Evolutionary conservation across 2,888 invertebrate species (phyloP).

Genomic region (Polymixis flavicincta): DNA sequence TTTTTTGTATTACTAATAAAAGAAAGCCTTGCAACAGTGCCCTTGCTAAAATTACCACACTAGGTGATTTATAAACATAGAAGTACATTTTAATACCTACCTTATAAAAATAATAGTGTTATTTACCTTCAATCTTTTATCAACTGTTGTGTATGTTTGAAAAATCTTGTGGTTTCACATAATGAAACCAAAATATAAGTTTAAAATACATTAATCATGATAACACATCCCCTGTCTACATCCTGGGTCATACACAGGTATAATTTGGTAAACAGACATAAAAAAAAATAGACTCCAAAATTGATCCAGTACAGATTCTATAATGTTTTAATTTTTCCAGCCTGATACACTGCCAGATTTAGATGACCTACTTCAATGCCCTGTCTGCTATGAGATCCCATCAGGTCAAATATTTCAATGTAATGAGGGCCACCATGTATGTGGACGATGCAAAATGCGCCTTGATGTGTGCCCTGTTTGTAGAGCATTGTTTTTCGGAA

Average conservation of each 20-base stretch:
- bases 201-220: neutral
- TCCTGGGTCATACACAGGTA: too few species aligned
- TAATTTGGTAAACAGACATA: too few species aligned
- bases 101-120: neutral
- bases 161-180: neutral
- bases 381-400: constrained; percentile 90
- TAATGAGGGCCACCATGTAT: constrained; percentile 90
- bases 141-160: too few species aligned
- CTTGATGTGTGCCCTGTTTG: constrained; percentile 89
- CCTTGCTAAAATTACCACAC: neutral
- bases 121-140: neutral
- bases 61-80: neutral
- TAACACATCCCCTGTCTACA: neutral
- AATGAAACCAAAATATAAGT: neutral
- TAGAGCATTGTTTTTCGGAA: constrained; percentile 86
- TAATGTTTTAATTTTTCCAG: constrained; percentile 70
- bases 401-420: constrained; percentile 88
- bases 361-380: constrained; percentile 90
- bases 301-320: neutral
- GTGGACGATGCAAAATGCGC: constrained; percentile 86
- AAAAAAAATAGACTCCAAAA: neutral
- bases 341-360: constrained; percentile 84
- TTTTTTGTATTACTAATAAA: neutral
- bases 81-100: neutral
- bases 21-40: neutral